Conservation (phyloP, 2,888 invertebrate genomes). For the Holacanthella duospinosa region DNA sequence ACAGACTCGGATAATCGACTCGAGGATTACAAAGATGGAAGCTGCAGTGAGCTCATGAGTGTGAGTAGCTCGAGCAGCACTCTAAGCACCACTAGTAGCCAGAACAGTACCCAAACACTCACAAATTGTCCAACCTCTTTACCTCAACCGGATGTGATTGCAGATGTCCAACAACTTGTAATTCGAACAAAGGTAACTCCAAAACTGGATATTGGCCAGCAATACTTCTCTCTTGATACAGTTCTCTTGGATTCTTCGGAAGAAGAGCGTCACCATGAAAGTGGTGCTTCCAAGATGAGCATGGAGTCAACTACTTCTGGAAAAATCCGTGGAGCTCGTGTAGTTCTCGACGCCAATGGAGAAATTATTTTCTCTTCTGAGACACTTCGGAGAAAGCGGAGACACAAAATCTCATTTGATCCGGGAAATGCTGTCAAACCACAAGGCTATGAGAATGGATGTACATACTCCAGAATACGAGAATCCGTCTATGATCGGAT, state of each 20-base stretch:
- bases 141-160: conserved; percentile 37
- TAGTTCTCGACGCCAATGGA: conserved; percentile 37
- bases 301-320: conserved; percentile 18
- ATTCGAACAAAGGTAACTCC: conserved; percentile 29
- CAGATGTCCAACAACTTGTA: conserved; percentile 32
- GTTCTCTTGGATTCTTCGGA: conserved; percentile 36
- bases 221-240: conserved; percentile 36
- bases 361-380: conserved; percentile 37
- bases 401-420: conserved; percentile 35
- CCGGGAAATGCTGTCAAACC: conserved; percentile 35
- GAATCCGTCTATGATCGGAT: conserved; percentile 36
- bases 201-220: conserved; percentile 29
- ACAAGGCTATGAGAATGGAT: conserved; percentile 26
- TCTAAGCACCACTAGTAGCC: conserved; percentile 23
- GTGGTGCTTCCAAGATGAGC: conserved; percentile 17
- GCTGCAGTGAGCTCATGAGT: conserved; percentile 20
- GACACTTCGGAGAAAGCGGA: conserved; percentile 31
- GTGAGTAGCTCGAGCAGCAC: conserved; percentile 27
- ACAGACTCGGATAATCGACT: conserved; percentile 31
- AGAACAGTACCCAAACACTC: conserved; percentile 29
- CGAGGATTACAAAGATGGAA: conserved; percentile 11
- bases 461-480: conserved; percentile 28
- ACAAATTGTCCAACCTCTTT: conserved; percentile 21
- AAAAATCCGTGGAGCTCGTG: conserved; percentile 35
- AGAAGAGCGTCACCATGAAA: conserved; percentile 22